These are phyloP conservation scores for Stichodactyla mertensii DNA, from an alignment of 64 coral and sea anemone genomes.

Conservation along the genomic window DNA sequence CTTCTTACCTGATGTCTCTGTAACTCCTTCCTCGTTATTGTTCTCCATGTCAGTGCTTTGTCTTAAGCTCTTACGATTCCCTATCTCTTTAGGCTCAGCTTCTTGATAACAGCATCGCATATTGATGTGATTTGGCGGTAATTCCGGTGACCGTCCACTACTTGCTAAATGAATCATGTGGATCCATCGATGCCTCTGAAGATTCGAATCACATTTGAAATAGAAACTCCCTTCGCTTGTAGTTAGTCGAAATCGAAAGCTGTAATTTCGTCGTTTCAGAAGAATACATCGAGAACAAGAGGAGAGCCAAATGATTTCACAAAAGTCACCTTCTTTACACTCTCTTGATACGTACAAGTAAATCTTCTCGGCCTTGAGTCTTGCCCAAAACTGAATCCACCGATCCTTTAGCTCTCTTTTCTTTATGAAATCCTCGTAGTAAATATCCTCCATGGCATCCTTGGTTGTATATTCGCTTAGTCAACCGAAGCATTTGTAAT, in stretches of 20 bases:
- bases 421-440: constrained; percentile 50
- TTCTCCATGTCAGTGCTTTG: neutral
- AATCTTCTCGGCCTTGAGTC: constrained; percentile 14
- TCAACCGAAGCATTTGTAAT: neutral
- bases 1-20: neutral
- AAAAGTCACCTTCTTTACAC: constrained; percentile 41
- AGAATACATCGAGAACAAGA: constrained; percentile 47
- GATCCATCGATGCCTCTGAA: constrained; percentile 91
- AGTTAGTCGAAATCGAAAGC: constrained; percentile 61
- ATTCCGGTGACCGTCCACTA: neutral
- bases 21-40: neutral
- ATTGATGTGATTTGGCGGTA: constrained; percentile 16
- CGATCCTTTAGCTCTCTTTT: constrained; percentile 27
- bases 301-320: constrained; percentile 52
- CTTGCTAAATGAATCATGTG: constrained; percentile 61
- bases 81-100: neutral
- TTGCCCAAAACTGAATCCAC: constrained; percentile 48
- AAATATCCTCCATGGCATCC: constrained; percentile 19
- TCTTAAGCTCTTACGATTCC: neutral
- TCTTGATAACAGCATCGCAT: constrained; percentile 14
- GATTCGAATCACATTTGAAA: constrained; percentile 75
- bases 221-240: constrained; percentile 41
- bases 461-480: neutral
- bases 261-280: constrained; percentile 63
- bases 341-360: constrained; percentile 49